These are phyloP conservation scores for Crocodylus rhombifer DNA, from an alignment of 2,797 vertebrate genomes.

Conservation along the genomic window DNA sequence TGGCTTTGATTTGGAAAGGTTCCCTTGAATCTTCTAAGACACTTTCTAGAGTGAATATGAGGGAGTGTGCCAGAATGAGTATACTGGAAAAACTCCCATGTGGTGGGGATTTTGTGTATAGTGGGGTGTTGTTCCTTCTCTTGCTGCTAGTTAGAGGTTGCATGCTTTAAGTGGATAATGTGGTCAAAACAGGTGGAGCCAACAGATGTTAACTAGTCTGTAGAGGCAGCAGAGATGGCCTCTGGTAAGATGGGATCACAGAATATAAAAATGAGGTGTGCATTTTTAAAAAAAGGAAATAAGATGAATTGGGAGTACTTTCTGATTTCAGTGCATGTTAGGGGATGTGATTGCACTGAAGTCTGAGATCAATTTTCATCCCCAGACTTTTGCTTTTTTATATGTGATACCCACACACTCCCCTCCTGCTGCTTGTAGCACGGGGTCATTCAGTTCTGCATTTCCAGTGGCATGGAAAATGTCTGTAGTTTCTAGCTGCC, in stretches of 20 bases:
- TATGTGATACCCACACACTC: background rate
- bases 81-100: background rate
- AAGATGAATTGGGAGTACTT: background rate
- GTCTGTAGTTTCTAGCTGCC: background rate
- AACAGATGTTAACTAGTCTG: background rate
- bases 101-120: background rate
- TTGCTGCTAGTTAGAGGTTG: background rate
- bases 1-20: background rate
- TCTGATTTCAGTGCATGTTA: background rate
- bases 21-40: background rate
- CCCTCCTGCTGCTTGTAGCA: background rate
- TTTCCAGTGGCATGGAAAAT: background rate
- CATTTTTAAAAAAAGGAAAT: background rate
- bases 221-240: background rate
- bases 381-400: background rate
- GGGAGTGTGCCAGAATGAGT: background rate
- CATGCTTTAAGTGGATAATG: background rate
- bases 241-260: background rate
- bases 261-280: background rate
- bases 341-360: background rate
- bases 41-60: background rate
- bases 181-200: background rate
- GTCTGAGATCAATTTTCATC: background rate
- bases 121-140: background rate
- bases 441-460: background rate